phyloP scores from a whole-genome alignment of 2,888 invertebrate genomes.

The Aspidiotus rigidus region DNA sequence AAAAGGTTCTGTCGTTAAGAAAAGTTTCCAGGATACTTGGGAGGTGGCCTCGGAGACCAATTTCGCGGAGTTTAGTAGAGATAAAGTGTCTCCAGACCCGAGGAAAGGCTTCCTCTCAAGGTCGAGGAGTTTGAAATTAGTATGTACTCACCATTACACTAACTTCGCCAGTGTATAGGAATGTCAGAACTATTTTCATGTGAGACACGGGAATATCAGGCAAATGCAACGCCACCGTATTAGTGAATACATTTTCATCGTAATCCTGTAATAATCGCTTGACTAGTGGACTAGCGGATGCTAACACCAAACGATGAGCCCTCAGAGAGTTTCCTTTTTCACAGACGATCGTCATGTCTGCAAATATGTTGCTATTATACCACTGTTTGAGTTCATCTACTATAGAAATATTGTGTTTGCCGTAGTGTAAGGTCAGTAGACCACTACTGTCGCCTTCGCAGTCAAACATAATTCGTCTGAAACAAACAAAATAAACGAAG shows the following conservation, averaged over 20 bases:
- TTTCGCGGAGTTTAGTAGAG: too few relatives aligned
- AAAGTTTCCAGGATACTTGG: too few relatives aligned
- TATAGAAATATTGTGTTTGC: constrained; percentile 87
- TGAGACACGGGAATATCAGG: constrained; percentile 66
- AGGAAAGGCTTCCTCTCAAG: too few relatives aligned
- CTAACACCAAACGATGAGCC: constrained; percentile 76
- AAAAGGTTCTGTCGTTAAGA: too few relatives aligned
- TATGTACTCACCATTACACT: constrained; percentile 56
- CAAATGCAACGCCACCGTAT: constrained; percentile 64
- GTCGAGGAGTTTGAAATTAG: too few relatives aligned
- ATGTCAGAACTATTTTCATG: constrained; percentile 71
- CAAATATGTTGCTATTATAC: constrained; percentile 76
- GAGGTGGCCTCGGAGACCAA: too few relatives aligned
- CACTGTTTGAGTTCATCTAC: constrained; percentile 82
- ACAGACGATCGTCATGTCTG: constrained; percentile 76
- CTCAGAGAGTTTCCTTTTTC: constrained; percentile 68
- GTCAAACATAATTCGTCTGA: constrained; percentile 41
- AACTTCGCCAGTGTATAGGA: constrained; percentile 77
- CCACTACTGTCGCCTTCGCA: constrained; percentile 53
- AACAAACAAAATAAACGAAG: constrained; percentile 15
- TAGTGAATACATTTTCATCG: constrained; percentile 45
- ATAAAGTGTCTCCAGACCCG: too few relatives aligned
- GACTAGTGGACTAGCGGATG: constrained; percentile 76
- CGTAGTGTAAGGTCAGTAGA: constrained; percentile 82
- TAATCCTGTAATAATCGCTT: constrained; percentile 66